phyloP scores from a whole-genome alignment of 92 coral and sea anemone genomes.

The Epizoanthus fatuus region DNA sequence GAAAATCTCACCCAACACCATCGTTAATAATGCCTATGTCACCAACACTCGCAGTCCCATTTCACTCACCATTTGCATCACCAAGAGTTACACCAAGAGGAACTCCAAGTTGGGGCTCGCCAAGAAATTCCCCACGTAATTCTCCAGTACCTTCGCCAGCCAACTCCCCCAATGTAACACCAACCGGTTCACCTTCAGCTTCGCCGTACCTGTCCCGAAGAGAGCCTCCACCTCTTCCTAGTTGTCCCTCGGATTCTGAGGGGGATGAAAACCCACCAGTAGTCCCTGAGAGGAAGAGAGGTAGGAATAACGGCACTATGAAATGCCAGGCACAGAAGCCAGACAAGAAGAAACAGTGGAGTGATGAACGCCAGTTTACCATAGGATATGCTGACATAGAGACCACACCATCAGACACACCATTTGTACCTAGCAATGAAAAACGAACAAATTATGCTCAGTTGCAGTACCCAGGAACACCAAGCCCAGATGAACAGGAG shows the following conservation, averaged over 20 bases:
- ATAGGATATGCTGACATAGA: conserved; percentile 73
- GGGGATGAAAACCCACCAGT: conserved; percentile 90
- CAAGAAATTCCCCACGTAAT: conserved; percentile 85
- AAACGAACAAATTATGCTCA: conserved; percentile 86
- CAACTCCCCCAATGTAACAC: conserved; percentile 87
- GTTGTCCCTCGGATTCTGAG: conserved; percentile 65
- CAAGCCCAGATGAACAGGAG: conserved; percentile 28
- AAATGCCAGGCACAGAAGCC: conserved; percentile 43
- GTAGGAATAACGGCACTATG: conserved; percentile 37
- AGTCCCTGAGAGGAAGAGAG: conserved; percentile 89
- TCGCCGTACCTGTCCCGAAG: conserved; percentile 86
- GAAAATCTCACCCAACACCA: conserved; percentile 70
- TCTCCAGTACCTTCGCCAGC: conserved; percentile 47
- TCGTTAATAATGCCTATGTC: conserved; percentile 87
- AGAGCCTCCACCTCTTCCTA: conserved; percentile 85
- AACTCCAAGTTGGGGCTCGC: conserved; percentile 81
- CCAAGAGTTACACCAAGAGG: conserved; percentile 78
- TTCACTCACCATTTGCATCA: conserved; percentile 79
- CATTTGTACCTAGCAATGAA: conserved; percentile 17
- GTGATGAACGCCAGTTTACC: conserved; percentile 47
- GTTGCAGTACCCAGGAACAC: conserved; percentile 74
- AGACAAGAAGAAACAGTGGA: conserved; percentile 40
- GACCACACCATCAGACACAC: conserved; percentile 35
- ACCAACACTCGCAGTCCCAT: conserved; percentile 91
- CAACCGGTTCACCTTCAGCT: conserved; percentile 81